A percentile compares a stretch with the other conserved stretches of the same genome.
These are phyloP conservation scores for Bovichtus variegatus DNA, from an alignment of 2,797 vertebrate genomes.

Conservation along the genomic window DNA sequence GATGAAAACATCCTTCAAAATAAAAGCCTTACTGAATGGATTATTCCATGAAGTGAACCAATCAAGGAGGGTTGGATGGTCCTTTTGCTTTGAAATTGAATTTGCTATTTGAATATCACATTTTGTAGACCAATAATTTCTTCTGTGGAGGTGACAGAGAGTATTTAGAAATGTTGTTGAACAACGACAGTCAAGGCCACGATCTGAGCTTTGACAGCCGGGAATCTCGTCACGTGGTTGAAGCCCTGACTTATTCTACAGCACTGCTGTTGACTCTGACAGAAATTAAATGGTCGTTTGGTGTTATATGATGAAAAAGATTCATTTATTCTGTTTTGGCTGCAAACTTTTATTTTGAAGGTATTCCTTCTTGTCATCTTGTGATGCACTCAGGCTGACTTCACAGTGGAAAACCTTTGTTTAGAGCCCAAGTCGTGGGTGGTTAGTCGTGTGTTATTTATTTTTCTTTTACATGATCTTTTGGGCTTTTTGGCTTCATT, in stretches of 20 bases:
- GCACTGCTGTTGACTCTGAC: no score
- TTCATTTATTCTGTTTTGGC: fast-evolving
- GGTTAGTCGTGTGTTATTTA: no score
- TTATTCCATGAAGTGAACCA: background rate
- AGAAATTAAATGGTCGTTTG: background rate
- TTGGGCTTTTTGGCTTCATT: no score
- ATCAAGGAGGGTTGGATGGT: no score
- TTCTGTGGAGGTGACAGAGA: background rate
- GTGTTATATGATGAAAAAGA: background rate
- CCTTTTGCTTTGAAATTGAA: background rate
- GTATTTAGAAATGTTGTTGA: slow-evolving; percentile 4
- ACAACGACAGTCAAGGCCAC: background rate
- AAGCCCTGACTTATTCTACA: background rate
- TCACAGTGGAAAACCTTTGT: slow-evolving; percentile 1
- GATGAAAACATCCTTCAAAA: slow-evolving; percentile 25
- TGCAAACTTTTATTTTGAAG: slow-evolving; percentile 27
- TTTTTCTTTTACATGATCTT: no score
- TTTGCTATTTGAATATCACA: background rate
- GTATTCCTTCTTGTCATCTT: background rate
- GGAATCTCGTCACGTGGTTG: fast-evolving
- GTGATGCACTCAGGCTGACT: background rate
- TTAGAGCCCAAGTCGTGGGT: no score
- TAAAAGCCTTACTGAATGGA: background rate
- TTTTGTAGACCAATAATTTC: background rate
- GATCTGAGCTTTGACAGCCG: slow-evolving; percentile 37